These are phyloP conservation scores for Sycophaga agraensis DNA, from an alignment of 1,140 invertebrate species.

Conservation along the genomic window DNA sequence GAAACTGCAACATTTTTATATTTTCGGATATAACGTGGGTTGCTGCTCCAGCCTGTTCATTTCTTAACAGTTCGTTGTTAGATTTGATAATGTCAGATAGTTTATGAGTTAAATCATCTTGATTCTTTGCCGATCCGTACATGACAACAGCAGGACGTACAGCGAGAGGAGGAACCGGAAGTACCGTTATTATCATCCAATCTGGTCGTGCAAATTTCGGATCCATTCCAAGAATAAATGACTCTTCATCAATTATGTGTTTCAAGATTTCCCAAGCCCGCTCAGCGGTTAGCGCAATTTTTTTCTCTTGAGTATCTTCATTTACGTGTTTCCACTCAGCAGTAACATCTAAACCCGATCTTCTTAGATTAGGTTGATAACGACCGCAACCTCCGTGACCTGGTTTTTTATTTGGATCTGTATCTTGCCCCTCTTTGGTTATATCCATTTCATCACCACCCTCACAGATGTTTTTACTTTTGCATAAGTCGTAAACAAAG, in stretches of 20 bases:
- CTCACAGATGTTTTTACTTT: slow-evolving; percentile 97
- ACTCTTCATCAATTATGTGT: slow-evolving; percentile 97
- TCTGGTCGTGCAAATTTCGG: slow-evolving; percentile 94
- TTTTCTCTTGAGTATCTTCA: slow-evolving; percentile 96
- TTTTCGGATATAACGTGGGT: slow-evolving; percentile 96
- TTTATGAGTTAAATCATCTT: slow-evolving; percentile 99
- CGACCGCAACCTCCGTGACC: slow-evolving; percentile 96
- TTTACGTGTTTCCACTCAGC: slow-evolving; percentile 99
- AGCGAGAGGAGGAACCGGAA: slow-evolving; percentile 94
- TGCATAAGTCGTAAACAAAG: slow-evolving; percentile 97
- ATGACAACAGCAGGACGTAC: slow-evolving; percentile 97
- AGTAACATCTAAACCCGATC: slow-evolving; percentile 87
- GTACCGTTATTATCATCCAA: slow-evolving; percentile 98
- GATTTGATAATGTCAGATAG: slow-evolving; percentile 98
- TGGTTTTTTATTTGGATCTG: slow-evolving; percentile 67
- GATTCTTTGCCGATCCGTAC: slow-evolving; percentile 97
- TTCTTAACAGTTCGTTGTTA: slow-evolving; percentile 94
- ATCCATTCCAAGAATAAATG: slow-evolving; percentile 93
- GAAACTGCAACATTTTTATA: slow-evolving; percentile 97
- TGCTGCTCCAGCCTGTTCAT: slow-evolving; percentile 94
- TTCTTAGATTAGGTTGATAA: slow-evolving; percentile 90
- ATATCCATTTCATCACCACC: slow-evolving; percentile 97
- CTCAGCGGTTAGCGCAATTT: slow-evolving; percentile 91
- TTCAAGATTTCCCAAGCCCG: slow-evolving; percentile 96
- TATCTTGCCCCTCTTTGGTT: slow-evolving; percentile 69